Conservation (phyloP, 2,797 vertebrate species). For the Gallinago solitaria region DNA sequence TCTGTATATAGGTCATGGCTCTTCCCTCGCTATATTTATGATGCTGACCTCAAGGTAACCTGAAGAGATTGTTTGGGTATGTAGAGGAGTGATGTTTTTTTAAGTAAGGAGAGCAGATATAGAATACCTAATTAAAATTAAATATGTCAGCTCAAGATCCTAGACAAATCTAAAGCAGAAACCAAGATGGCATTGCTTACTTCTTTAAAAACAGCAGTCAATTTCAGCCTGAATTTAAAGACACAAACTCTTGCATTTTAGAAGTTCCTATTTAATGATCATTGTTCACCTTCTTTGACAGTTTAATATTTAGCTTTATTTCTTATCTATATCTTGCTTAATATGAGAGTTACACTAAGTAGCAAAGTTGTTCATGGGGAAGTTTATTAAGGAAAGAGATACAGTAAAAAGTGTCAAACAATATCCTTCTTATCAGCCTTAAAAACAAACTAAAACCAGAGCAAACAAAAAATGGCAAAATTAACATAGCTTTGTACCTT, state of each 20-base stretch:
- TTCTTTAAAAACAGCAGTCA: constrained; percentile 14
- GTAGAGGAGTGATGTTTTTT: constrained; percentile 9
- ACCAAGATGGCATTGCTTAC: constrained; percentile 38
- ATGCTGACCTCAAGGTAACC: constrained; percentile 38
- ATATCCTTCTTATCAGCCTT: background rate
- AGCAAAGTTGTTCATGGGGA: background rate
- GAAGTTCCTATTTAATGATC: background rate
- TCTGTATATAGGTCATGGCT: background rate
- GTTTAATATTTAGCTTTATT: background rate
- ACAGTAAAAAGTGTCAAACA: background rate
- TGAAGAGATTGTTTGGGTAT: background rate
- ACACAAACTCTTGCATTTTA: background rate
- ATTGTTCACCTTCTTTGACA: background rate
- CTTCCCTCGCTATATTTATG: background rate
- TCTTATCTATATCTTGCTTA: background rate
- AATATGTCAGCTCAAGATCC: constrained; percentile 24
- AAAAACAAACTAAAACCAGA: background rate
- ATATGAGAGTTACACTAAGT: background rate
- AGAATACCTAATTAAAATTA: constrained; percentile 48
- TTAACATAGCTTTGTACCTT: background rate
- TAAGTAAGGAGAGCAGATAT: constrained; percentile 36
- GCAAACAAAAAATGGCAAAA: background rate
- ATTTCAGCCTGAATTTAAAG: constrained; percentile 24
- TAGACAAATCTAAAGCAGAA: constrained; percentile 45
- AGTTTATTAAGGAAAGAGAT: background rate